These are phyloP conservation scores for Macrobrachium rosenbergii DNA, from an alignment of 1,140 invertebrate genomes.

Conservation along the genomic window DNA sequence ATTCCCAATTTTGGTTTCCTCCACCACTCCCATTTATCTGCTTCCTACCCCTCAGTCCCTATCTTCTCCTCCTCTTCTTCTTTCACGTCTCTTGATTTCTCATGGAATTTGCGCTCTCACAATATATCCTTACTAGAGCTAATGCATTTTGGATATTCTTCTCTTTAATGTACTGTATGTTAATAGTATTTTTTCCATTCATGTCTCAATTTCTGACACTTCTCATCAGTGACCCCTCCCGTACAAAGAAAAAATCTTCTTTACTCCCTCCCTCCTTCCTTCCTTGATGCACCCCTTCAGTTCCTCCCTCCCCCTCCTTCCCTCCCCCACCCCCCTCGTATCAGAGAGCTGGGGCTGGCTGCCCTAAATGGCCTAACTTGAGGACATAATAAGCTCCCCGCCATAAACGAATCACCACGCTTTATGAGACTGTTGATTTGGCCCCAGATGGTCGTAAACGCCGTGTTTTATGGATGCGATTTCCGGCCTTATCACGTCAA, in stretches of 20 bases:
- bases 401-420: constrained; percentile 46
- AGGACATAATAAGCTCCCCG: constrained; percentile 41
- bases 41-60: neutral
- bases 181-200: neutral
- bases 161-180: too few species aligned
- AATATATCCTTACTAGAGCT: too few species aligned
- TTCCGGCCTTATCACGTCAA: constrained; percentile 33
- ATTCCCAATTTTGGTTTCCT: too few species aligned
- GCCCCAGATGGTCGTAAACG: constrained; percentile 42
- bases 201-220: neutral
- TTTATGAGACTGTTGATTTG: constrained; percentile 41
- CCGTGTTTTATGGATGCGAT: neutral
- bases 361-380: constrained; percentile 48
- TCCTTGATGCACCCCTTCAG: too few species aligned
- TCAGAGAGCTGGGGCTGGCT: neutral
- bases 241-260: neutral
- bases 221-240: neutral
- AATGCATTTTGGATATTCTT: too few species aligned
- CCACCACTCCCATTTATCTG: neutral
- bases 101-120: too few species aligned
- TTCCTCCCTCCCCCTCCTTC: neutral
- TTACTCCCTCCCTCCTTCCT: too few species aligned
- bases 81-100: neutral
- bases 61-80: neutral
- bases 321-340: neutral